Conservation (phyloP, 92 coral and sea anemone genomes). For the Meandrina meandrites region DNA sequence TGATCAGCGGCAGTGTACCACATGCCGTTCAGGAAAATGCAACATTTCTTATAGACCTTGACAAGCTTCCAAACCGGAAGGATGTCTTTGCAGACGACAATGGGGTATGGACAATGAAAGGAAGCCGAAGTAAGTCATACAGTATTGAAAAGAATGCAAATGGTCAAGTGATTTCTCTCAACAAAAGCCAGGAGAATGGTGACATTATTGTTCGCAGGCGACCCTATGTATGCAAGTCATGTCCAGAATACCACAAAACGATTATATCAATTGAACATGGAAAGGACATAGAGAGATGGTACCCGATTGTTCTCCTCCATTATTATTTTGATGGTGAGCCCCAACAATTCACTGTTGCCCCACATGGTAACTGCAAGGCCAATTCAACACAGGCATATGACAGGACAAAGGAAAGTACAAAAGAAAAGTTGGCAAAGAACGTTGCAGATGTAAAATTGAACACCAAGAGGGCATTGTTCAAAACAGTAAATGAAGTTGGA, state of each 20-base stretch:
- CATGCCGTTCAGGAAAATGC: constrained; percentile 58
- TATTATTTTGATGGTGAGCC: constrained; percentile 52
- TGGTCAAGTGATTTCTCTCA: constrained; percentile 35
- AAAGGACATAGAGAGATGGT: constrained; percentile 52
- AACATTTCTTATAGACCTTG: constrained; percentile 53
- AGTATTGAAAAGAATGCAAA: constrained; percentile 33
- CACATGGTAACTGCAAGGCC: constrained; percentile 52
- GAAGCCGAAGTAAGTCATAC: constrained; percentile 48
- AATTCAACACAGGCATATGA: constrained; percentile 24
- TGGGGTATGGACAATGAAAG: constrained; percentile 61
- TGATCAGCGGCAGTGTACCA: constrained; percentile 47
- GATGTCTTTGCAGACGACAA: constrained; percentile 62
- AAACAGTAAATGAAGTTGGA: constrained; percentile 57
- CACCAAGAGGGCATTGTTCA: constrained; percentile 60
- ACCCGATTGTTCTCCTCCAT: constrained; percentile 48
- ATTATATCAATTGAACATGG: constrained; percentile 59
- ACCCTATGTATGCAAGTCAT: constrained; percentile 38
- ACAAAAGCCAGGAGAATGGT: constrained; percentile 40
- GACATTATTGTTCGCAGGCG: constrained; percentile 61
- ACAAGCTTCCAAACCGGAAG: constrained; percentile 43
- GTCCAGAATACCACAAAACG: constrained; percentile 46
- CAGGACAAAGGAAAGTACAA: constrained; percentile 52
- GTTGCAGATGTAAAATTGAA: constrained; percentile 23
- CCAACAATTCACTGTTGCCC: constrained; percentile 36
- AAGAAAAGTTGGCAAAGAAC: constrained; percentile 35